These are phyloP conservation scores for Rissa tridactyla DNA, from an alignment of 2,113 vertebrate genomes.

Conservation along the genomic window DNA sequence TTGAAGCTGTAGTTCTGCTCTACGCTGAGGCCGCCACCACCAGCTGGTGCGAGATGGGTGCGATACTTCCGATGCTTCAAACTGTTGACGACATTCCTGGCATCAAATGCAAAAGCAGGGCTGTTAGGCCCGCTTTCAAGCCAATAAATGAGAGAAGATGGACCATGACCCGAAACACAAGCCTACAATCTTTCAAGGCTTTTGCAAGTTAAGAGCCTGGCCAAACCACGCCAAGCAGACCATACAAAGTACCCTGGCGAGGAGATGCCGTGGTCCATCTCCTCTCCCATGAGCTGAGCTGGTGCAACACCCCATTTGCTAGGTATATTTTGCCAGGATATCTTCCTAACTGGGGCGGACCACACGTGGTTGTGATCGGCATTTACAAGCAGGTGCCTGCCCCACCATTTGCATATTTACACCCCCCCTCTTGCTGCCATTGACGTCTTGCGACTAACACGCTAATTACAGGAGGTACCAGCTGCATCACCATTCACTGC, in stretches of 20 bases:
- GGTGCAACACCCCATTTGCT: neutral
- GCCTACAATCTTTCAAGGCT: neutral
- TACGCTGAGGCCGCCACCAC: neutral
- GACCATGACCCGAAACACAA: neutral
- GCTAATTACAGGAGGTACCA: neutral
- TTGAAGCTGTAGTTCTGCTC: neutral
- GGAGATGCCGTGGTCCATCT: neutral
- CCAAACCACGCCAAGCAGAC: neutral
- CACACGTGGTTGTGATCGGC: fast-evolving
- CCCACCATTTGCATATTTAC: neutral
- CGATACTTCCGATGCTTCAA: neutral
- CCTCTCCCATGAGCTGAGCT: neutral
- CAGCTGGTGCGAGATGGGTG: fast-evolving
- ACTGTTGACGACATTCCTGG: neutral
- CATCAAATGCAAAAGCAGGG: neutral
- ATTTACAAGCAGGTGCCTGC: neutral
- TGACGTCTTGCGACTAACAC: neutral
- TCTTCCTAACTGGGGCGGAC: neutral
- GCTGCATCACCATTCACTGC: neutral
- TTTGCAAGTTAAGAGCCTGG: neutral
- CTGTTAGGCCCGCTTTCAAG: neutral
- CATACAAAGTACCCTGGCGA: neutral
- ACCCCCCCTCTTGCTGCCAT: neutral
- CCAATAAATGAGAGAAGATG: neutral
- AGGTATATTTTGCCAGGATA: neutral